Evolutionary conservation across 2,888 invertebrate genomes (phyloP), one percentile per base, ranked within the genome.

Genomic region (Xestia ashworthii): DNA sequence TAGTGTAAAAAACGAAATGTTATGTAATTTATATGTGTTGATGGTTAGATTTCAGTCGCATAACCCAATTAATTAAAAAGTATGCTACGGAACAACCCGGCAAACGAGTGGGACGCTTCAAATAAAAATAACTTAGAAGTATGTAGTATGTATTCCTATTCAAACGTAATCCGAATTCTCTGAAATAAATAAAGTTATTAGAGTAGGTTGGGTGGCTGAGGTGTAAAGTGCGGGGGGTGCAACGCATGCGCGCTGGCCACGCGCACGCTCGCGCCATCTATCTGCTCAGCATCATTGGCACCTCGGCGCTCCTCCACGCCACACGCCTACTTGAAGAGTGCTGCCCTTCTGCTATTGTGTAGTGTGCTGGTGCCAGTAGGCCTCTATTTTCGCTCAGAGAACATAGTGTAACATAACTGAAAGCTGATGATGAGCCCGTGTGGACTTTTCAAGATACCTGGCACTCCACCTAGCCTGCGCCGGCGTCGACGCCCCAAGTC

Each of bases 391-490:
- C 16, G 25, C 22, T 71, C 19, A 32, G 6, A 44, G 22, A 62
- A 46, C 9, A 32, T 11, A 55, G 64, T 55, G 55, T 55, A 65
- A 9, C 11, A 11, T 48, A 64, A 48, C 19, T 55, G 46, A 48
- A n/a, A 46, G n/a, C 19, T 41, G 16, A 50, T 64, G 64, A 50
- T 46, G 32, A 68, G 68, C 44, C 62, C 80, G 2, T 80, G 68
- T 65, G 83, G 78, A 19, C 0, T 50, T 0, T 80, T 69, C 25
- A 83, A 83, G 55, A 2, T 83, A 50, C 83, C 80, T 0, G 83
- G 80, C 12, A 12, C 46, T 16, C 82, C 83, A 0, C 64, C 55
- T 16, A 77, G 78, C 22, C 3, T 38, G 62, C 48, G 55, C 32
- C 55, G 80, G 3, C 62, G 62, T 25, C 48, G 80, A 5, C 62